Percentiles rank a stretch among this genome's conserved stretches.
These are phyloP conservation scores for Heliconius hewitsoni DNA, from an alignment of 1,140 invertebrate species.

Conservation along the genomic window DNA sequence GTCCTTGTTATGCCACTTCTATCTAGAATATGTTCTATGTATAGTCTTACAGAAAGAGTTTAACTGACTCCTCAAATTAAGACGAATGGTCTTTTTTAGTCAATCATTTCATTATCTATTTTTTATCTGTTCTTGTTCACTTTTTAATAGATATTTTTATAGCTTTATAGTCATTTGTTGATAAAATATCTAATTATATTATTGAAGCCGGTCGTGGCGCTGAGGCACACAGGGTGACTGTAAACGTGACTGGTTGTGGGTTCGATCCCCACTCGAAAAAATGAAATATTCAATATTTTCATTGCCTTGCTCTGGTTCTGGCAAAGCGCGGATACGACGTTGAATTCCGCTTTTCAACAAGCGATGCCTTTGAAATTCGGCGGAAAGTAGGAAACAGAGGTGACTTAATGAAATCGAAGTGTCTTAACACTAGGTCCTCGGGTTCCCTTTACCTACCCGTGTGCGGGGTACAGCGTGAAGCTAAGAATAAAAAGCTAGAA, in stretches of 20 bases:
- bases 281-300: too few species aligned
- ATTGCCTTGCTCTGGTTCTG: neutral
- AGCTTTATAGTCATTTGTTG: neutral
- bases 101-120: neutral
- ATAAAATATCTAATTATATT: neutral
- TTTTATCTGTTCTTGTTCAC: neutral
- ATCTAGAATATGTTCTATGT: slow-evolving; percentile 2
- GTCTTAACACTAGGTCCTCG: too few species aligned
- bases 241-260: too few species aligned
- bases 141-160: neutral
- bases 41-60: neutral
- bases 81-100: slow-evolving; percentile 9
- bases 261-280: too few species aligned
- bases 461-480: too few species aligned
- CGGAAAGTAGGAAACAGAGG: neutral
- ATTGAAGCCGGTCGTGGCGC: neutral
- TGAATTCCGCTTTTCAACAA: neutral
- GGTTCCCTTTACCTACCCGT: too few species aligned
- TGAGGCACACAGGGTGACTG: too few species aligned
- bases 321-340: neutral
- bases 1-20: neutral
- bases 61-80: slow-evolving; percentile 29
- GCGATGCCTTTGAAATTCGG: neutral
- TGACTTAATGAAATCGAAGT: too few species aligned
- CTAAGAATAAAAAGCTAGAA: too few species aligned